A percentile compares a stretch with the other conserved stretches of the same genome.
Conservation (phyloP, 1,140 invertebrate species). For the Hesperophylax magnus region DNA sequence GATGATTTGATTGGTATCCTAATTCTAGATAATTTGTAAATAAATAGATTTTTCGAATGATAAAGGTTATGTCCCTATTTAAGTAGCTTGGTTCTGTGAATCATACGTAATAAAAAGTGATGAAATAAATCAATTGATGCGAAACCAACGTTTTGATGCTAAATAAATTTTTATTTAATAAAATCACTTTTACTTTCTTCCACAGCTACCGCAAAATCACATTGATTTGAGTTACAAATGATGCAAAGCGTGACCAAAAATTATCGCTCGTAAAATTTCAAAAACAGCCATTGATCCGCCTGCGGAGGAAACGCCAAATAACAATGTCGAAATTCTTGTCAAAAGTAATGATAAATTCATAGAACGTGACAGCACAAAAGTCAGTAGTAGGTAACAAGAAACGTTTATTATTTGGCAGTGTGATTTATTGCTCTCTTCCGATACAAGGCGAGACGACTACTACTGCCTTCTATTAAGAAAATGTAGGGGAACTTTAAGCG, state of each 20-base stretch:
- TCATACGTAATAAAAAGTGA: too few species aligned
- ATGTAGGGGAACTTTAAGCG: constrained; percentile 38
- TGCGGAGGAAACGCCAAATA: constrained; percentile 47
- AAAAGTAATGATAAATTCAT: constrained; percentile 57
- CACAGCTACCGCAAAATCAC: neutral
- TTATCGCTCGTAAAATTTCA: constrained; percentile 47
- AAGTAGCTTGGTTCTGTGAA: too few species aligned
- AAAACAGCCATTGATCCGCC: constrained; percentile 38
- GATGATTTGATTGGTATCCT: too few species aligned
- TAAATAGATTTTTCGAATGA: too few species aligned
- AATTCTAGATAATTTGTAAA: too few species aligned
- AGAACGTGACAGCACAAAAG: constrained; percentile 51
- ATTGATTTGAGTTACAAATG: constrained; percentile 1
- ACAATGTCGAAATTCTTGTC: constrained; percentile 54
- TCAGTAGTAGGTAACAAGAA: constrained; percentile 52
- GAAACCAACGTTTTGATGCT: too few species aligned
- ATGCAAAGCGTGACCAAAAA: constrained; percentile 27
- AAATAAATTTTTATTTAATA: too few species aligned
- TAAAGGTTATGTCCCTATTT: too few species aligned
- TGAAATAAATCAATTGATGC: too few species aligned
- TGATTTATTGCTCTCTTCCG: constrained; percentile 53
- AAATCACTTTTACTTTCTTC: too few species aligned
- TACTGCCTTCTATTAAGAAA: constrained; percentile 21
- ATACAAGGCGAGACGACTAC: constrained; percentile 16
- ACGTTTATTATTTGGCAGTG: constrained; percentile 52